Base-by-base conservation (phyloP, 30 jellyfish, hydroid and myxozoan genomes). In the Mastigias papua region DNA sequence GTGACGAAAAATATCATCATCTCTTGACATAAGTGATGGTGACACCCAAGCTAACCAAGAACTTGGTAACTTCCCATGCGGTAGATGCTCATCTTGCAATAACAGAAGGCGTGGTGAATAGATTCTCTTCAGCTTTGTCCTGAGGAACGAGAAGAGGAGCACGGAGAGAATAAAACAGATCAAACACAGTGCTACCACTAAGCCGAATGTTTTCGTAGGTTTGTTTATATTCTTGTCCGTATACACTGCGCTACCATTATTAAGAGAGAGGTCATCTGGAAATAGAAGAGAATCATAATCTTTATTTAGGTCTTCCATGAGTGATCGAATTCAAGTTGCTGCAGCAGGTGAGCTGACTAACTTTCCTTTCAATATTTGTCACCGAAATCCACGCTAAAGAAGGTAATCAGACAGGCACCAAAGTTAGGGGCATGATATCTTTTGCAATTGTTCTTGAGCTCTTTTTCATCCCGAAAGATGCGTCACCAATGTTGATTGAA, bases 61-160 rank as follows among this genome's bases (percentile, higher is more conserved):
- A 20, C 88, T 81, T 27, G 98, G 90, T 9, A 86, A 48, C 46
- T 87, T 87, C 30, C 95, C 95, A 65, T 83, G 95, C 27, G 95
- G 88, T 6, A 68, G 72, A 35, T 70, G 86, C 76, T 93, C 82
- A 11, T 90, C 92, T 48, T 72, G 95, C 73, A 90, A 65, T 19
- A 95, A 86, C 28, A 95, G 91, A n/a, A 87, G 86, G 15, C 98
- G 69, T 51, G 99, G 99, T 13, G 98, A 65, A 67, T 95, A 95
- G 33, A 95, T 86, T 73, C 91, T 89, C 64, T 83, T 78, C 74
- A 85, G 70, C 77, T 86, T 95, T 67, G 82, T 54, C 67, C 99
- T 70, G 81, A 95, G 80, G 57, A 66, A 76, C 33, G 98, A 90
- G 67, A 95, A 95, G 25, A 95, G 72, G 84, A 79, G 34, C 22